Evolutionary conservation across 2,113 vertebrate species (phyloP), one percentile per base, ranked within the genome.

Genomic region (Python bivittatus): DNA sequence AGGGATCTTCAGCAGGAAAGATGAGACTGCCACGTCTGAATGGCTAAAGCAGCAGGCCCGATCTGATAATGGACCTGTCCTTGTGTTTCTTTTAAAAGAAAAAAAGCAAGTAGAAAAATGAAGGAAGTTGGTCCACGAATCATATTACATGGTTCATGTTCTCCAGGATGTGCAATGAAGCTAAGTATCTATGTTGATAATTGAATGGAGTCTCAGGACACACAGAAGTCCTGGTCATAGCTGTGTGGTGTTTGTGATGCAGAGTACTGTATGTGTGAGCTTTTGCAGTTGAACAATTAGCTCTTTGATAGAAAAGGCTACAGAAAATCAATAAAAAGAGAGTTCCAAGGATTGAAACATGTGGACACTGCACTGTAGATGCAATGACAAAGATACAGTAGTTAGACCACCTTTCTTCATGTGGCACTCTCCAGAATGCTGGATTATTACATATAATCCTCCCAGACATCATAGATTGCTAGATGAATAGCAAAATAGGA

Each of bases 141-240:
- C 93, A 90, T 88, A 57, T 94, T 95, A 94, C 94, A 92, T 96
- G 93, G 88, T 94, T 96, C 95, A 94, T 92, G 95, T 96, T 96
- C 97, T 96, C 94, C 92, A 94, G 56, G 29, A 94, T 90, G 56
- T 88, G 89, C 92, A 96, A 94, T 6, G 88, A 92, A 96, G 90
- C 92, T 94, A 88, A 54, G 91, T 90, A 42, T 56, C 61, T 84
- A 95, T 88, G 88, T 93, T 93, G 91, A 91, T 57, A 91, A 84
- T 13, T 88, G 88, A 64, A 33, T 27, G 42, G n/a, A 33, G 60
- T 52, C 44, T 92, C 90, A 94, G 88, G 64, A 94, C 94, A 90
- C 48, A 64, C 27, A 52, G 38, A 89, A 54, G 92, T 4, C 58
- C 86, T 90, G 42, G 54, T 85, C 94, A 93, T 90, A 94, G 44